Evolutionary conservation across 1,140 invertebrate genomes (phyloP).

Genomic region (Caerostris darwini): DNA sequence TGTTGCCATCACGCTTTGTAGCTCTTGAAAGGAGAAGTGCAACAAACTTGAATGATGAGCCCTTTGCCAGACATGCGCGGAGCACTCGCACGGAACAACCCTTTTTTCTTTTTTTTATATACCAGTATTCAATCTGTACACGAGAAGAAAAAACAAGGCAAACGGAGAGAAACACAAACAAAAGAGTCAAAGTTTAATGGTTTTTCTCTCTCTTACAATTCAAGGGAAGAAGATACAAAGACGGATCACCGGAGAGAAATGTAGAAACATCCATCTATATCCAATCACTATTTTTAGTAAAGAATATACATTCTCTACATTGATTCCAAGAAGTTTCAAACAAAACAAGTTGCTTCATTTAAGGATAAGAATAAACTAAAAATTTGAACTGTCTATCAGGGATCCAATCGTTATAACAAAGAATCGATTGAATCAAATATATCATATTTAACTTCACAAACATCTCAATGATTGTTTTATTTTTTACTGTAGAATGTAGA

Average conservation of each 20-base stretch:
- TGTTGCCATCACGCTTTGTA: conserved; percentile 17
- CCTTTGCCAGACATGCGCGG: neutral
- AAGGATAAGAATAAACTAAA: too few species aligned
- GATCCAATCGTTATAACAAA: too few species aligned
- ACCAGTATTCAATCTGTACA: neutral
- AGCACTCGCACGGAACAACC: conserved; percentile 50
- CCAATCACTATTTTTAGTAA: too few species aligned
- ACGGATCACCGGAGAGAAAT: neutral
- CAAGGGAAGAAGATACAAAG: neutral
- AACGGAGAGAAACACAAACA: neutral
- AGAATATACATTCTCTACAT: too few species aligned
- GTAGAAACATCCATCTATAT: too few species aligned
- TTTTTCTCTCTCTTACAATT: neutral
- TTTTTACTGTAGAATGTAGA: too few species aligned
- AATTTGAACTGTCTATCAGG: too few species aligned
- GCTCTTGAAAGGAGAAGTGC: conserved; percentile 67
- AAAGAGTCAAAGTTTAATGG: conserved; percentile 35
- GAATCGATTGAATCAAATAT: too few species aligned
- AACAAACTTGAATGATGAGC: conserved; percentile 44
- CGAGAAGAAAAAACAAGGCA: conserved; percentile 23
- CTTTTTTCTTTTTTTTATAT: neutral
- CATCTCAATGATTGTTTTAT: too few species aligned
- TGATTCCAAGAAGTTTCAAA: too few species aligned
- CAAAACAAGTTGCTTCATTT: too few species aligned
- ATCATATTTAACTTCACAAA: too few species aligned